phyloP scores from a whole-genome alignment of 2,888 invertebrate species.

The Aproaerema taeniolella region DNA sequence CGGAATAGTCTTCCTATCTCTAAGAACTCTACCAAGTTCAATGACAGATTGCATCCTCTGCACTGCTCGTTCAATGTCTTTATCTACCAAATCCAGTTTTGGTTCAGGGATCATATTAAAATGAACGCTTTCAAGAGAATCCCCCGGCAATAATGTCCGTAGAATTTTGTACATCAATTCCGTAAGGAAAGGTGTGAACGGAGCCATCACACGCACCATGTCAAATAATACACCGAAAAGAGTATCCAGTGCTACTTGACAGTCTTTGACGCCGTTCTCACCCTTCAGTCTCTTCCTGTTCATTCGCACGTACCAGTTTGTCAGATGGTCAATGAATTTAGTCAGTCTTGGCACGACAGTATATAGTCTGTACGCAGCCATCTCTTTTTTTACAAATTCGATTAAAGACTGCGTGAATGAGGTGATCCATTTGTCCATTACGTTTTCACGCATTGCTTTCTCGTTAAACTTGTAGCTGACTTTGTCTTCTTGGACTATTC shows the following conservation, averaged over 20 bases:
- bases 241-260: constrained; percentile 89
- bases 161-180: constrained; percentile 97
- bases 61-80: constrained; percentile 92
- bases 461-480: constrained; percentile 76
- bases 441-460: constrained; percentile 78
- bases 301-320: constrained; percentile 99
- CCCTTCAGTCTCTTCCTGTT: constrained; percentile 97
- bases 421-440: constrained; percentile 98
- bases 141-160: constrained; percentile 78
- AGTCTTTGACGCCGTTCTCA: constrained; percentile 88
- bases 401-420: constrained; percentile 97
- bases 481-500: constrained; percentile 83
- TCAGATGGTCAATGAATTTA: constrained; percentile 97
- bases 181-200: constrained; percentile 97
- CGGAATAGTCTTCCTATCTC: constrained; percentile 96
- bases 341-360: constrained; percentile 96
- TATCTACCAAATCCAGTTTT: constrained; percentile 84
- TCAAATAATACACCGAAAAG: constrained; percentile 92
- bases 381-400: constrained; percentile 92
- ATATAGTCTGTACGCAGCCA: constrained; percentile 95
- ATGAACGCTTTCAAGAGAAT: constrained; percentile 88
- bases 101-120: constrained; percentile 92
- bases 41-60: constrained; percentile 96
- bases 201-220: constrained; percentile 96
- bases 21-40: constrained; percentile 93